phyloP scores from a whole-genome alignment of 2,888 invertebrate species.

The Digitonthophagus gazella region DNA sequence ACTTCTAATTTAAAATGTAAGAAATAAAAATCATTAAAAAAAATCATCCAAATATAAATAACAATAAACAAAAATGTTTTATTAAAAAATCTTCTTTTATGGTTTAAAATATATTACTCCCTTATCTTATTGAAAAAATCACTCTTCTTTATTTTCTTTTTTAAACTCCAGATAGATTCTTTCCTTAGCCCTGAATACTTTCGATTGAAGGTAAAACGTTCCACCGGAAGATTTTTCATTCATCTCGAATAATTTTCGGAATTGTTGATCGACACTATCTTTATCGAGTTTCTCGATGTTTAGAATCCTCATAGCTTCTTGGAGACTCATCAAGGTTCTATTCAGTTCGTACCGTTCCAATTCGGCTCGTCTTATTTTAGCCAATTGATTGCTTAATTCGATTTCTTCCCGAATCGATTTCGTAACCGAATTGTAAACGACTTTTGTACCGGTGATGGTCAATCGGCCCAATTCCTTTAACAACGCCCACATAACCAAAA shows the following conservation, averaged over 20 bases:
- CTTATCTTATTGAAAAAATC: no score
- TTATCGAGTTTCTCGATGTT: slow-evolving; percentile 68
- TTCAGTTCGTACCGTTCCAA: slow-evolving; percentile 8
- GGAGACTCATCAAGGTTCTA: slow-evolving; percentile 31
- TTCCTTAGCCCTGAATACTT: slow-evolving; percentile 85
- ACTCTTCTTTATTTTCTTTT: not conserved
- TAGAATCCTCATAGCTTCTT: slow-evolving; percentile 89
- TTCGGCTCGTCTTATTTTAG: slow-evolving; percentile 49
- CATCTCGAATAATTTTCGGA: slow-evolving; percentile 77
- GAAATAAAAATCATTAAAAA: no score
- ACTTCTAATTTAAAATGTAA: no score
- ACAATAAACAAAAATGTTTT: no score
- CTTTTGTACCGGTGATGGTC: slow-evolving; percentile 28
- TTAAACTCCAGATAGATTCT: slow-evolving; percentile 71
- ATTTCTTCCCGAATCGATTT: slow-evolving; percentile 77
- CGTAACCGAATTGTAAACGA: slow-evolving; percentile 33
- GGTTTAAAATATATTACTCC: no score
- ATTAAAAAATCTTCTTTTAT: no score
- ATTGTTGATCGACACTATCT: slow-evolving; percentile 69
- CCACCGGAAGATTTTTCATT: slow-evolving; percentile 92
- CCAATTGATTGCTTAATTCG: slow-evolving; percentile 77
- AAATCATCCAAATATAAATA: no score
- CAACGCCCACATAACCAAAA: slow-evolving; percentile 1
- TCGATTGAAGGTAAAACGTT: slow-evolving; percentile 94
- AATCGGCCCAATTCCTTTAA: not conserved